A percentile compares a stretch with the other conserved stretches of the same genome.
These are phyloP conservation scores for Lepidothrix coronata DNA, from an alignment of 2,113 vertebrate genomes.

Conservation along the genomic window DNA sequence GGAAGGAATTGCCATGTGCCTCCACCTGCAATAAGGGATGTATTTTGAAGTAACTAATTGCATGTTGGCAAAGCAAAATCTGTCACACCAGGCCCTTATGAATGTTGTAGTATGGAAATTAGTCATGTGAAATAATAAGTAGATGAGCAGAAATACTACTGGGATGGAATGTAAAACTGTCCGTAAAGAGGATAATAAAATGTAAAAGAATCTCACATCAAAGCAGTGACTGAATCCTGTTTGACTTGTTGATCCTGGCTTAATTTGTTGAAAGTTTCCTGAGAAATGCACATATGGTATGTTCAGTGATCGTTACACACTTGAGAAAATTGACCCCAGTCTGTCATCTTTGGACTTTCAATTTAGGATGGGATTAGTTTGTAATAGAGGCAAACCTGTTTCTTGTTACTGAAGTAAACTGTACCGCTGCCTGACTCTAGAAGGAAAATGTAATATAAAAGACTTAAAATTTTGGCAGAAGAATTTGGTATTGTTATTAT, in stretches of 20 bases:
- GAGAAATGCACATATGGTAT: not conserved
- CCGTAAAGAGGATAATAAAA: constrained; percentile 34
- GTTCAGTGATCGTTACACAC: not conserved
- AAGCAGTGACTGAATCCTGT: constrained; percentile 44
- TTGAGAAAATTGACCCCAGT: not conserved
- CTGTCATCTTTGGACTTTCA: not conserved
- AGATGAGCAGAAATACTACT: constrained; percentile 23
- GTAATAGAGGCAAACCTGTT: not conserved
- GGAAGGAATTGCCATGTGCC: not conserved
- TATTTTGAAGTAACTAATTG: constrained; percentile 4
- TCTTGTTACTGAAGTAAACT: not conserved
- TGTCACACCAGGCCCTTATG: not conserved
- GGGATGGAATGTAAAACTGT: constrained; percentile 23
- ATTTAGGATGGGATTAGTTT: not conserved
- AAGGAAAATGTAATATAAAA: not conserved
- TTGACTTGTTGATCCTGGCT: constrained; percentile 42
- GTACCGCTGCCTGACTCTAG: accelerated
- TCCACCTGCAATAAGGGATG: not conserved
- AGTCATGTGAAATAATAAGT: constrained; percentile 39
- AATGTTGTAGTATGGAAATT: constrained; percentile 19
- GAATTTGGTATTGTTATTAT: accelerated
- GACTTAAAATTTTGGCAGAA: not conserved
- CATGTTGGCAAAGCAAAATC: not conserved
- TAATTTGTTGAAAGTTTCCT: constrained; percentile 37
- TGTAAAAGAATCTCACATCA: constrained; percentile 41